Evolutionary conservation across 1,140 invertebrate genomes (phyloP).

Genomic region (Sitobion miscanthi): DNA sequence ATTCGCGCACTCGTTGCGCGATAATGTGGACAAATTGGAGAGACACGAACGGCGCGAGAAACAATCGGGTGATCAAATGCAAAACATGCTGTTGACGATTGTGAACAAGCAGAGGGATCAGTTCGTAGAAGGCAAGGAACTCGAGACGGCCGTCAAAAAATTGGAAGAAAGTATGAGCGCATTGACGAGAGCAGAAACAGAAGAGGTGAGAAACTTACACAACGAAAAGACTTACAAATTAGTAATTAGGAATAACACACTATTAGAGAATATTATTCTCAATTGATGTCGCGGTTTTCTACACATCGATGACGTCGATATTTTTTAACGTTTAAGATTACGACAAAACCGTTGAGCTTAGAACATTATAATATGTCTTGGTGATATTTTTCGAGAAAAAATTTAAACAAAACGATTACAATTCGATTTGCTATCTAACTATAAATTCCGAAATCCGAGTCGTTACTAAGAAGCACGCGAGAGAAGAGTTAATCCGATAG

Average conservation of each 20-base stretch:
- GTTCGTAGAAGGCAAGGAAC: slow-evolving; percentile 67
- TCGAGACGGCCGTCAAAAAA: slow-evolving; percentile 66
- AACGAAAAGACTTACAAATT: not conserved
- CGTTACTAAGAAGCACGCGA: not conserved
- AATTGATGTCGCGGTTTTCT: not conserved
- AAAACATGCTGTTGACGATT: slow-evolving; percentile 73
- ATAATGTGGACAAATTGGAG: slow-evolving; percentile 81
- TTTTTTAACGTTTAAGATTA: too few relatives aligned
- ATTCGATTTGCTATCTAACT: not conserved
- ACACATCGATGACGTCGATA: too few relatives aligned
- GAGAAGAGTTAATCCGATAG: too few relatives aligned
- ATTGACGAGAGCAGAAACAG: slow-evolving; percentile 64
- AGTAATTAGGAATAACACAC: not conserved
- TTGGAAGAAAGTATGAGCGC: slow-evolving; percentile 64
- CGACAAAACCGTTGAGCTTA: too few relatives aligned
- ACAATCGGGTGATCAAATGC: slow-evolving; percentile 78
- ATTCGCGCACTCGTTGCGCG: slow-evolving; percentile 79
- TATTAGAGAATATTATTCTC: not conserved
- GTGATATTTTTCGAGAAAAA: too few relatives aligned
- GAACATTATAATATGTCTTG: too few relatives aligned
- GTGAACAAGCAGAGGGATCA: slow-evolving; percentile 74
- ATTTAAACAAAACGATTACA: too few relatives aligned
- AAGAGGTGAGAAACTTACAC: not conserved
- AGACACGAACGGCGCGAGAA: slow-evolving; percentile 82
- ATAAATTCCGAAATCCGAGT: too few relatives aligned